phyloP scores from a whole-genome alignment of 2,888 invertebrate genomes.

The Vesta saturnalis region DNA sequence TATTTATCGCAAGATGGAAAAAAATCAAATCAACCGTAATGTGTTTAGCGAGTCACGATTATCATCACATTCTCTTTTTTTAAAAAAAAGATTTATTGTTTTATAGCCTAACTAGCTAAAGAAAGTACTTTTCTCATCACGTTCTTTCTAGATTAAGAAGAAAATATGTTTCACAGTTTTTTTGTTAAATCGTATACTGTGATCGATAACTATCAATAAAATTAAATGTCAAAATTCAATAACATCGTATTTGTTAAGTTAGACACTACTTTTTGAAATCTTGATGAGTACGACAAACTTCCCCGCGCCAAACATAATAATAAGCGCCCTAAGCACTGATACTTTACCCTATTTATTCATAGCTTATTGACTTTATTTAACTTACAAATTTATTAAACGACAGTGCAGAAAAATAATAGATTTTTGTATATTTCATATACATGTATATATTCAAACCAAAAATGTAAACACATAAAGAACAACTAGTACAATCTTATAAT shows the following conservation, averaged over 20 bases:
- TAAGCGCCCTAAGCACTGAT: too few species aligned
- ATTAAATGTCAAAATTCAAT: background rate
- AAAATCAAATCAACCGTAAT: slow-evolving; percentile 36
- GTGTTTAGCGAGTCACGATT: slow-evolving; percentile 37
- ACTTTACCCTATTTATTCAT: too few species aligned
- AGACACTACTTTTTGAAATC: too few species aligned
- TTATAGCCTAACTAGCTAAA: slow-evolving; percentile 18
- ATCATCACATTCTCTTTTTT: slow-evolving; percentile 33
- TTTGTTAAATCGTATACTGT: background rate
- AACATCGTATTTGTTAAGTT: background rate
- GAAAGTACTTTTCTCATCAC: slow-evolving; percentile 23
- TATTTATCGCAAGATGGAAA: slow-evolving; percentile 51
- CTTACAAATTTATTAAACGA: too few species aligned
- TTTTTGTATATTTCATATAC: too few species aligned
- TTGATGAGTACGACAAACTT: too few species aligned
- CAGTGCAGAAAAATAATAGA: too few species aligned
- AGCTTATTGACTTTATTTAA: too few species aligned
- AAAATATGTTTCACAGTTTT: background rate
- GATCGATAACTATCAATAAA: slow-evolving; percentile 4
- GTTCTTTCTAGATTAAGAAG: slow-evolving; percentile 12
- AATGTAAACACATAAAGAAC: too few species aligned
- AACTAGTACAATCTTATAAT: too few species aligned
- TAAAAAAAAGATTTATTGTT: slow-evolving; percentile 29
- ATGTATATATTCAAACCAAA: too few species aligned
- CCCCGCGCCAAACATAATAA: too few species aligned